Base-by-base conservation (phyloP, 1,140 invertebrate genomes). In the Phthorimaea operculella region DNA sequence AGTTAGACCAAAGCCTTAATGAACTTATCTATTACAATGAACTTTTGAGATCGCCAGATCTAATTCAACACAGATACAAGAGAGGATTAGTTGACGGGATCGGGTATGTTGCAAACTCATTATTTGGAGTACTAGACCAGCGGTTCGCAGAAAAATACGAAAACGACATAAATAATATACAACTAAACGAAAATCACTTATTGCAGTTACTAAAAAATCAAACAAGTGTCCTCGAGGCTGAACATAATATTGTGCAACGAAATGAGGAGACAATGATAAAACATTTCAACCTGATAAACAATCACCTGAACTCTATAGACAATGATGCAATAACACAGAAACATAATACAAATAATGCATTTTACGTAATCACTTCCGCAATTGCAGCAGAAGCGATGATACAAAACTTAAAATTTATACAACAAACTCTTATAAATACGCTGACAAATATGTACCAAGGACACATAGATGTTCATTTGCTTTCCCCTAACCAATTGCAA, bases 21-120 rank as follows among this genome's bases (percentile, higher is more conserved):
- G 57, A 65, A 58, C 36, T 65, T 7, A 55, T 59, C 4, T 52
- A 65, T 36, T 65, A 57, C 15, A 58, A 62, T 33, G 33, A 28
- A 6, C 33, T 62, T 42, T 14, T 62, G 16, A 34, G 17, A 34
- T 49, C 21, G 6, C 21, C 10, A n/a, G 51, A 51, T 48, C 49
- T 55, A 10, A 45, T 52, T 15, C 47, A 33, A 12, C 45, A 39
- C 8, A 54, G 60, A 51, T 52, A 44, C 18, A 62, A 53, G 33
- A 52, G 63, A 54, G 60, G 63, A 11, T 52, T 62, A 16, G 48
- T 62, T 16, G 53, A 66, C 33, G 63, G 63, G 12, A 45, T 66
- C 11, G 50, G 50, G 7, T 51, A 51, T 12, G 9, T 51, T 7
- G 50, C 50, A 21, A 51, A 51, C 50, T 28, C 50, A 4, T 34